Base-by-base conservation (phyloP, 1,140 invertebrate genomes). In the Nasonia longicornis region DNA sequence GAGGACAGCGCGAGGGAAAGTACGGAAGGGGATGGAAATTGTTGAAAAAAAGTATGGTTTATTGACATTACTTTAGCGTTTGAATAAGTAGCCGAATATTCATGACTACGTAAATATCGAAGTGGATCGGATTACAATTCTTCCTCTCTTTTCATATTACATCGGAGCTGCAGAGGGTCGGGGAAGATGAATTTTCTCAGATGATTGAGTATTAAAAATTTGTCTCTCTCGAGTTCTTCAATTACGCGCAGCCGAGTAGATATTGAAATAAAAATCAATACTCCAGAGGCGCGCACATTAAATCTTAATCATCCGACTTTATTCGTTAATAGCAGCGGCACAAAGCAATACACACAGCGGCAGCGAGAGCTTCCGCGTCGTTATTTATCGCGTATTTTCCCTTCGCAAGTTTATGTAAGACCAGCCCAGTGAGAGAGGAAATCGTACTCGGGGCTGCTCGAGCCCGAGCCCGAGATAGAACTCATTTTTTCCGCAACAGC, bases 401-500 rank as follows among this genome's bases (percentile, higher is more conserved):
- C 52, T 31, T 8, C 66, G 22, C 66, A 22, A 67, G 26, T 67
- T 67, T 67, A 67, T n/a, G 66, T 67, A 67, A 67, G 66, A 67
- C 10, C 58, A 16, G 16, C 66, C 12, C 22, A 3, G 31, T 3
- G 3, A 35, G 14, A 67, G 66, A 67, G 66, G 10, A 26, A 67
- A 12, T 67, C 66, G 66, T 67, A 58, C 52, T 58, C 16, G 45
- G 14, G 11, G 45, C 45, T 14, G 45, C 3, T 29, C 22, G 38
- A 38, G 38, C 38, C 10, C 38, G 26, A 26, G 48, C 72, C 52
- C 42, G 31, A 58, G 64, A 66, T 75, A 66, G 48, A 73, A 70
- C 64, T 81, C 64, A 81, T 81, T 81, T 81, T 76, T 76, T 67
- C 29, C 66, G 29, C 42, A 74, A 42, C 70, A 74, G 70, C 70